Evolutionary conservation across 2,797 vertebrate genomes (phyloP).

Genomic region (Halcyon badia): DNA sequence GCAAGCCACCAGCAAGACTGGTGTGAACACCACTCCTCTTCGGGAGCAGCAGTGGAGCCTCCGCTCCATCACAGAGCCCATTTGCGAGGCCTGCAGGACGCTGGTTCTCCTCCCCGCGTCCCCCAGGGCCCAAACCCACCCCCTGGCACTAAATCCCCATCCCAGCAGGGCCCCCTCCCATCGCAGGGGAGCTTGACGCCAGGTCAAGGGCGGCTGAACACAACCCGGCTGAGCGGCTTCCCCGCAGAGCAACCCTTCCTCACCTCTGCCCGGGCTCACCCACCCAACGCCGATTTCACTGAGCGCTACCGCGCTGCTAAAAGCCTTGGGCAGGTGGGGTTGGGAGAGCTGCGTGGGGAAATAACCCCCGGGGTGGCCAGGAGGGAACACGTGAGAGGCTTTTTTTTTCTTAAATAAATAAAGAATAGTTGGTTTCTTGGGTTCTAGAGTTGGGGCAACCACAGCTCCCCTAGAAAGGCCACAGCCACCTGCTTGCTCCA

Average conservation of each 20-base stretch:
- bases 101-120: rapidly evolving
- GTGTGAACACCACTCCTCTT: rapidly evolving
- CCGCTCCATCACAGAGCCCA: neutral
- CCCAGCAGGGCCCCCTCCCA: neutral
- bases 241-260: neutral
- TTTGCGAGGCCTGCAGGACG: rapidly evolving
- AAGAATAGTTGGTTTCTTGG: neutral
- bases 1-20: rapidly evolving
- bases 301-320: rapidly evolving
- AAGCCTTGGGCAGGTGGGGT: rapidly evolving
- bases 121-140: neutral
- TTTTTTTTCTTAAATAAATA: too few relatives aligned
- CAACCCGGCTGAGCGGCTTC: neutral
- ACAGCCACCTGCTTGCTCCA: neutral
- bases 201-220: neutral
- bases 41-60: rapidly evolving
- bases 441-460: rapidly evolving
- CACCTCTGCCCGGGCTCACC: rapidly evolving
- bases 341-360: rapidly evolving
- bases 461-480: rapidly evolving
- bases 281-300: neutral
- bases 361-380: rapidly evolving
- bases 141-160: neutral
- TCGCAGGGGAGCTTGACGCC: rapidly evolving
- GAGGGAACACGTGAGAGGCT: neutral